Percentiles rank a stretch among this genome's conserved stretches.
phyloP scores from a whole-genome alignment of 1,140 invertebrate species.

The Liolophura sinensis region DNA sequence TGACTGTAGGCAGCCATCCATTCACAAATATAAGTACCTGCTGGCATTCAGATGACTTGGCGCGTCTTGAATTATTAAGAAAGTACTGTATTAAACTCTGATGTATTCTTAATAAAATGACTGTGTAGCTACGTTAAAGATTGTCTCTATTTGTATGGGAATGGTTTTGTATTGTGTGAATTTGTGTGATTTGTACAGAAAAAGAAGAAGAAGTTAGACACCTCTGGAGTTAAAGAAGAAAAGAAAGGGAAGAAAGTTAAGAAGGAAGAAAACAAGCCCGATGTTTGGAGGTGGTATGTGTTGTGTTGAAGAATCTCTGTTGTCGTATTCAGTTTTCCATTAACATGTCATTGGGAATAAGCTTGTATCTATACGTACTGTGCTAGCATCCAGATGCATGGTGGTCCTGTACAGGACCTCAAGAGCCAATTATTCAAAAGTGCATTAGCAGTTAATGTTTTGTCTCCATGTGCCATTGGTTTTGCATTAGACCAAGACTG shows the following conservation, averaged over 20 bases:
- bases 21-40: no score
- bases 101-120: neutral
- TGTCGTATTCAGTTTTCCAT: neutral
- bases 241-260: conserved; percentile 23
- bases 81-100: conserved; percentile 2
- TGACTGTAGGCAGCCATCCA: no score
- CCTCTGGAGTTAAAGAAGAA: neutral
- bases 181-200: conserved; percentile 10
- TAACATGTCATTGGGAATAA: neutral
- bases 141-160: conserved; percentile 2
- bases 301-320: conserved; percentile 14
- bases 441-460: no score
- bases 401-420: no score
- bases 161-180: neutral
- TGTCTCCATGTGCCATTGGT: no score
- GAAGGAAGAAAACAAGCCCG: conserved; percentile 79
- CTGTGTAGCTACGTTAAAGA: neutral
- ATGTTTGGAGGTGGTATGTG: conserved; percentile 90
- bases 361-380: neutral
- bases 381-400: no score
- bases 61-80: conserved; percentile 1
- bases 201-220: conserved; percentile 18
- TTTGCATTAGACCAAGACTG: no score
- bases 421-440: no score
- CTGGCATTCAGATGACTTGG: no score